These are phyloP conservation scores for Pelvicachromis taeniatus DNA, from an alignment of 2,113 vertebrate species.

Conservation along the genomic window DNA sequence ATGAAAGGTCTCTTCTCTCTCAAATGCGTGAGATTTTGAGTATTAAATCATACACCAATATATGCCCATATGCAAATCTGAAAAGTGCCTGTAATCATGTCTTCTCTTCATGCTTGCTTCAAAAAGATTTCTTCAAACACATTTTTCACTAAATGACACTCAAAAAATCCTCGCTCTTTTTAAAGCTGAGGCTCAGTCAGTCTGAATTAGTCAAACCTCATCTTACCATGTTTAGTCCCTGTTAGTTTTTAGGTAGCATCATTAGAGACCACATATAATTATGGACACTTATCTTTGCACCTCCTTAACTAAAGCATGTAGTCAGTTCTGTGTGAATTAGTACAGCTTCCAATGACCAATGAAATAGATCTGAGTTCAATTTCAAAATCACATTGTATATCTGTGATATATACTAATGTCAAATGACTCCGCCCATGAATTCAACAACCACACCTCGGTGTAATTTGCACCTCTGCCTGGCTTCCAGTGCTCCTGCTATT, in stretches of 20 bases:
- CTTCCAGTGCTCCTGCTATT: not conserved
- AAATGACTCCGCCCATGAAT: not conserved
- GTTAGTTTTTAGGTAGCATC: not conserved
- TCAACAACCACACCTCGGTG: not conserved
- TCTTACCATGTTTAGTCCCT: not conserved
- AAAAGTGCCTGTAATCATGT: not conserved
- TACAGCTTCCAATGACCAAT: not conserved
- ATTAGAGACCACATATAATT: not conserved
- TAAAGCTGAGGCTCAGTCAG: not conserved
- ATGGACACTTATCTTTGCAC: not conserved
- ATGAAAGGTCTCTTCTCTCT: not conserved
- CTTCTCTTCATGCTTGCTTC: not conserved
- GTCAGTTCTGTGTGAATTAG: not conserved
- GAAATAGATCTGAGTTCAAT: not conserved
- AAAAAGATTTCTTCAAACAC: not conserved
- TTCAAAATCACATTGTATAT: not conserved
- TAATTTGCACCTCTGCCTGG: not conserved
- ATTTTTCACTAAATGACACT: not conserved
- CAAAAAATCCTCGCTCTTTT: not conserved
- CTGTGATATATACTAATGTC: not conserved
- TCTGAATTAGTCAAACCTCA: not conserved
- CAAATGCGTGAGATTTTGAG: rapidly evolving
- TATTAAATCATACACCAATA: not conserved
- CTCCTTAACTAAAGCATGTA: not conserved
- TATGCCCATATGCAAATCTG: not conserved